Base-by-base conservation (phyloP, 1,140 invertebrate species). In the Phymorhynchus buccinoides region DNA sequence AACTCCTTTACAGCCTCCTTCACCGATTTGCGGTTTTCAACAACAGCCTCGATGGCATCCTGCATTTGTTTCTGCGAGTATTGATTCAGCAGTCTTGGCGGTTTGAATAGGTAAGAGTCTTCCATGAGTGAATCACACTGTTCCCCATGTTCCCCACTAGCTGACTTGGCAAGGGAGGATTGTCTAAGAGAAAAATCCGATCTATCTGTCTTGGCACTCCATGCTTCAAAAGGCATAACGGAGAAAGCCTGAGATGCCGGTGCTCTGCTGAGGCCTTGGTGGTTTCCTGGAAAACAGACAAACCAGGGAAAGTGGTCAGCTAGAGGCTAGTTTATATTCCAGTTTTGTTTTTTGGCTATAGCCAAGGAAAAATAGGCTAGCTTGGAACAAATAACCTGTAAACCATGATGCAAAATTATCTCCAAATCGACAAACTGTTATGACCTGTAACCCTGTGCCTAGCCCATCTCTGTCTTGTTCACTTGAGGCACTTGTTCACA, bases 31-130 rank as follows among this genome's bases (percentile, higher is more conserved):
- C 73, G 35, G 18, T 41, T 75, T 16, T 75, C 37, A 16, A 75
- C 37, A 41, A 75, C 73, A 27, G 32, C 73, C 37, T 35, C 73
- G 14, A 75, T 75, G 73, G 73, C 73, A 12, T 3, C 35, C 35
- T 75, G 32, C 73, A 75, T 75, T 22, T 75, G 73, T 9, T 41
- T 14, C 73, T 41, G 73, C 3, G 73, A 75, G 73, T 75, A 75
- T 27, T 75, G 73, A 27, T 75, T 75, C 3, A 75, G 35, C 32
- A 41, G 37, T 41, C 73, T 75, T 14, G 37, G 73, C n/a, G 56
- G 56, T 27, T 27, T 62, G 14, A 62, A 52, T 18, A 52, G 12
- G 48, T 52, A 52, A 52, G 48, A 14, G 48, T 52, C 22, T 52
- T 52, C 56, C 56, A 27, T 62, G 14, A 62, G 56, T 2, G 56